These are phyloP conservation scores for Melanotaenia boesemani DNA, from an alignment of 2,797 vertebrate genomes.

Conservation along the genomic window DNA sequence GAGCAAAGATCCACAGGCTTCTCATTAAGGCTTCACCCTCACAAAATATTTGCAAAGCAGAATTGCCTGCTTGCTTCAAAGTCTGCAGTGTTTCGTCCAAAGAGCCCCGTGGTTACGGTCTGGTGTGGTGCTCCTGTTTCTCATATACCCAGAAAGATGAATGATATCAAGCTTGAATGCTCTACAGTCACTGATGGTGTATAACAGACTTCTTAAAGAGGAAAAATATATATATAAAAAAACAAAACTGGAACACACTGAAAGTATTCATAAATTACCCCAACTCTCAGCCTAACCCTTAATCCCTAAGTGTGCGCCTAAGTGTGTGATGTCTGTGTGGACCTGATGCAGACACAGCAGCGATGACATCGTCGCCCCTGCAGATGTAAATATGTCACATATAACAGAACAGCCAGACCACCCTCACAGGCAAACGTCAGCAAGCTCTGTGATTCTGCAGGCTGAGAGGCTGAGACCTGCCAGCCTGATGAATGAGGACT, in stretches of 20 bases:
- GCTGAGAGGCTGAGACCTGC: constrained; percentile 10
- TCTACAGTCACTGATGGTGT: constrained; percentile 15
- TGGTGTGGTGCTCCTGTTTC: constrained; percentile 37
- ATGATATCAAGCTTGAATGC: constrained; percentile 35
- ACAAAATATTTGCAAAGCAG: constrained; percentile 57
- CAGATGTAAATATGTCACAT: constrained; percentile 34
- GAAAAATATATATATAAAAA: constrained; percentile 11
- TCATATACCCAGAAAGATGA: constrained; percentile 35
- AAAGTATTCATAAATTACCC: constrained; percentile 51
- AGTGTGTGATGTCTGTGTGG: constrained; percentile 39
- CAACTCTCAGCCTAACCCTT: constrained; percentile 23
- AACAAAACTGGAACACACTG: constrained; percentile 39
- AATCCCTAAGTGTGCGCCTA: constrained; percentile 1
- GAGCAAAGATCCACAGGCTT: constrained; percentile 30
- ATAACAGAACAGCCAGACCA: constrained; percentile 54
- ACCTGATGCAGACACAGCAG: constrained; percentile 22
- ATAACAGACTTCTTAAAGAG: constrained; percentile 18
- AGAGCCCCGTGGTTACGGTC: constrained; percentile 22
- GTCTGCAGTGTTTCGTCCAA: constrained; percentile 35
- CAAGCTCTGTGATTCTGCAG: constrained; percentile 16
- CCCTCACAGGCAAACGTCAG: constrained; percentile 44
- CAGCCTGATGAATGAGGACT: constrained; percentile 42
- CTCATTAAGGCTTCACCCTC: constrained; percentile 45
- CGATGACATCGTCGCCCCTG: constrained; percentile 45
- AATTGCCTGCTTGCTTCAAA: constrained; percentile 55